These are phyloP conservation scores for Nowickia ferox DNA, from an alignment of 2,888 invertebrate species.

Conservation along the genomic window DNA sequence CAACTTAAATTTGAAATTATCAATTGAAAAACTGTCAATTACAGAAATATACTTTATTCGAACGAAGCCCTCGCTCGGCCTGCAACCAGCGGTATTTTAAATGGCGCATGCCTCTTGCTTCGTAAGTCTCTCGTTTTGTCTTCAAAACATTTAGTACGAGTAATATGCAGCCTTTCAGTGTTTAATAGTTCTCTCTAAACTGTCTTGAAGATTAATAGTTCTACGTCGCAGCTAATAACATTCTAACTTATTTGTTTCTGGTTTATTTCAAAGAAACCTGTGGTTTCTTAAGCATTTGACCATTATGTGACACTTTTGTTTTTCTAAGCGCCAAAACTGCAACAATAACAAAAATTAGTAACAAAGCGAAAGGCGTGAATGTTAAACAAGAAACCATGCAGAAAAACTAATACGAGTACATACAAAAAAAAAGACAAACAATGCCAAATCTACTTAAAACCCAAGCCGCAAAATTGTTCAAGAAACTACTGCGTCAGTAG, in stretches of 20 bases:
- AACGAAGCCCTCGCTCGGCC: too few relatives aligned
- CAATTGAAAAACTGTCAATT: too few relatives aligned
- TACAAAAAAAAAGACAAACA: slow-evolving; percentile 29
- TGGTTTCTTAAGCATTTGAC: slow-evolving; percentile 42
- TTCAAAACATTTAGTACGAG: too few relatives aligned
- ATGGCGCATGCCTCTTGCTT: not conserved
- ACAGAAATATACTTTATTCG: too few relatives aligned
- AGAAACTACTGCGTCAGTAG: slow-evolving; percentile 53
- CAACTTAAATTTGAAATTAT: too few relatives aligned
- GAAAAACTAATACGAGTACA: slow-evolving; percentile 14
- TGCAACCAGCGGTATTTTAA: too few relatives aligned
- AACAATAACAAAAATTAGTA: slow-evolving; percentile 24
- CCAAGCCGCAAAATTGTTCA: slow-evolving; percentile 65
- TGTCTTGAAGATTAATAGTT: not conserved
- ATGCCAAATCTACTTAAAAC: slow-evolving; percentile 60
- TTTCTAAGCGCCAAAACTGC: slow-evolving; percentile 46
- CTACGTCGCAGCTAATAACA: slow-evolving; percentile 43
- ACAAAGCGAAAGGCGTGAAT: slow-evolving; percentile 55
- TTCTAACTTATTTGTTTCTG: slow-evolving; percentile 29
- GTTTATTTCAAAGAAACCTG: slow-evolving; percentile 21
- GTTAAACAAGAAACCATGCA: slow-evolving; percentile 45
- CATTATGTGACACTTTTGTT: slow-evolving; percentile 42
- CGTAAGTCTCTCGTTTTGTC: slow-evolving; percentile 37
- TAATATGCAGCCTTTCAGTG: not conserved
- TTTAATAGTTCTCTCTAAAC: slow-evolving; percentile 25